phyloP scores from a whole-genome alignment of 2,113 vertebrate species.

The Chaetorhynchus papuensis region DNA sequence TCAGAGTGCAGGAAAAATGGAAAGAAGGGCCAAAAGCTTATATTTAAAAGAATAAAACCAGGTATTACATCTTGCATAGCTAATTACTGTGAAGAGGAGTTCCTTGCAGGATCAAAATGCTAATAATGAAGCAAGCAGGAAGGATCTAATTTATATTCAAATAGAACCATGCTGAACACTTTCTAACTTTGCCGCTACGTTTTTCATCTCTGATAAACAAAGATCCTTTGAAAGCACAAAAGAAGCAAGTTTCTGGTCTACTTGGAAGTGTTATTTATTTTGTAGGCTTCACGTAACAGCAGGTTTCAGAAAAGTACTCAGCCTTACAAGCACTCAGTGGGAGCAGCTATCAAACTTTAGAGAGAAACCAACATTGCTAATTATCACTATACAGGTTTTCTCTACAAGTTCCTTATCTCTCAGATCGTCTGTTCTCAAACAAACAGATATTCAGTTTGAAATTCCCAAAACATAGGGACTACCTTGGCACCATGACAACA shows the following conservation, averaged over 20 bases:
- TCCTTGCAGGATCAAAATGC: not conserved
- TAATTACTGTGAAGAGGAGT: not conserved
- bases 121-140: not conserved
- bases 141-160: not conserved
- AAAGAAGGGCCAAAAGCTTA: not conserved
- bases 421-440: not conserved
- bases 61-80: not conserved
- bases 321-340: not conserved
- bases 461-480: not conserved
- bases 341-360: not conserved
- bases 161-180: not conserved
- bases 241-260: not conserved
- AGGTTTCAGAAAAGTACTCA: not conserved
- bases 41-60: not conserved
- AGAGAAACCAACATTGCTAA: not conserved
- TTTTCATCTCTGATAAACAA: not conserved
- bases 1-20: not conserved
- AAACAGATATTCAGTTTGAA: not conserved
- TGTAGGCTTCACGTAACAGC: not conserved
- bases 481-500: not conserved
- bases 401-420: not conserved
- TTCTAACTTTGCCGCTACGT: not conserved
- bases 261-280: not conserved
- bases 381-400: not conserved
- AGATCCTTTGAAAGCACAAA: not conserved